phyloP scores from a whole-genome alignment of 2,888 invertebrate genomes.

The Diaperis boleti region DNA sequence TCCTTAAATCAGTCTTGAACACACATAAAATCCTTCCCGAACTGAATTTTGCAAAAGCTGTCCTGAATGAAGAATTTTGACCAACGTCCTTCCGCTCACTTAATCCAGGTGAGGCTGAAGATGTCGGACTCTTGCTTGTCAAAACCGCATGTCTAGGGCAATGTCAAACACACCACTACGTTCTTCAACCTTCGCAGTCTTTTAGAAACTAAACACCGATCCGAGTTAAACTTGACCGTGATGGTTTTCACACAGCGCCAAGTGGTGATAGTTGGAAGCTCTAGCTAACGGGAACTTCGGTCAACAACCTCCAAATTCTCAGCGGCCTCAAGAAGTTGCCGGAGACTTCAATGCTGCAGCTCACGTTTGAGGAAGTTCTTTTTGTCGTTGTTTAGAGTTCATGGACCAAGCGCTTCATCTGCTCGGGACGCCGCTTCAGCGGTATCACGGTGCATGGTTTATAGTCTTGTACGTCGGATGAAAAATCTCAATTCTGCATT shows the following conservation, averaged over 20 bases:
- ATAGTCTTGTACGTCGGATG: neutral
- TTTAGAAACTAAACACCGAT: constrained; percentile 63
- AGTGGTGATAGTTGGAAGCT: constrained; percentile 62
- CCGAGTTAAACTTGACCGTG: constrained; percentile 66
- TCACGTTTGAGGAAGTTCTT: constrained; percentile 57
- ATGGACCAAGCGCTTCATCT: constrained; percentile 30
- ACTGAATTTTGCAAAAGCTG: constrained; percentile 19
- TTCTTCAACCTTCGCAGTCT: constrained; percentile 59
- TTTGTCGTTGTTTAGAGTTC: constrained; percentile 43
- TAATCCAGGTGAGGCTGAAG: constrained; percentile 24
- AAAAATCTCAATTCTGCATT: neutral
- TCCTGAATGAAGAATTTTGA: constrained; percentile 35
- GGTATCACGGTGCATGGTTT: too few species aligned
- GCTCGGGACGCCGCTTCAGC: constrained; percentile 13
- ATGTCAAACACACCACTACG: constrained; percentile 51
- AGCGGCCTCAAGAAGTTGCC: constrained; percentile 47
- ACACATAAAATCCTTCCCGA: constrained; percentile 6
- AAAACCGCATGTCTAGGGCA: constrained; percentile 49
- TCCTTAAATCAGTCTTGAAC: constrained; percentile 18
- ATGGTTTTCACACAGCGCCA: constrained; percentile 61
- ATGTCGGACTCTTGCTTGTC: constrained; percentile 41
- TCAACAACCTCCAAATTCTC: constrained; percentile 65
- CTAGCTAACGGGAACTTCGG: constrained; percentile 59
- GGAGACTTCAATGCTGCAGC: constrained; percentile 52
- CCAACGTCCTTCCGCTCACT: constrained; percentile 22